Base-by-base conservation (phyloP, 2,797 vertebrate species). In the Trematomus bernacchii region DNA sequence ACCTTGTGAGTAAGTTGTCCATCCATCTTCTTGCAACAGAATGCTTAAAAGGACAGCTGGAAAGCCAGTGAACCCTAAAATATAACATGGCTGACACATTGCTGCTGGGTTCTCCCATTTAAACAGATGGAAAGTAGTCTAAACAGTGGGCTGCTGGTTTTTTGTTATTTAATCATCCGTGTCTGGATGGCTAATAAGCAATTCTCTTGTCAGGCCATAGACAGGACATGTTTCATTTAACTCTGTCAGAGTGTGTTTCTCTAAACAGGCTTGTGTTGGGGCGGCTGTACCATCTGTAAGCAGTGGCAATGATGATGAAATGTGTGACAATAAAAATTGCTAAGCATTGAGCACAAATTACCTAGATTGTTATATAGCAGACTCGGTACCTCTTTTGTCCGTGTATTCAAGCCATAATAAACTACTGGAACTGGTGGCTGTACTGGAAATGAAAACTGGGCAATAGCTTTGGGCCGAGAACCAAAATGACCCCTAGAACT, bases 161-260 rank as follows among this genome's bases (percentile, higher is more conserved):
- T 47, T 64, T 80, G 79, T 66, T 77, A 79, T 80, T 90, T 77
- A 85, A 80, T 87, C 72, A 85, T 71, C 59, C 40, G 18, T 79
- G 65, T 73, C 82, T 71, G 51, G 23, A 52, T 65, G 44, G 65
- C 74, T 85, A 88, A 90, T 88, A 82, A 89, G 69, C 65, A 79
- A 60, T 86, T 69, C 52, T 80, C 67, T 61, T 65, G 73, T 80
- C 70, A 60, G 47, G 70, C 53, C 72, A 82, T 62, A 51, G 73
- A 71, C 50, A 68, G 71, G 80, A 89, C 77, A 74, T 80, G 74
- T 85, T 86, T 79, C 64, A 91, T 79, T 90, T 82, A 71, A 76
- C 60, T 65, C 77, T 85, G 83, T 87, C 85, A 85, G 55, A 79
- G 59, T 72, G 43, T 27, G 58, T 75, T 88, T 68, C 40, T 71